Base-by-base conservation (phyloP, 2,888 invertebrate genomes). In the Diadegma fenestrale region DNA sequence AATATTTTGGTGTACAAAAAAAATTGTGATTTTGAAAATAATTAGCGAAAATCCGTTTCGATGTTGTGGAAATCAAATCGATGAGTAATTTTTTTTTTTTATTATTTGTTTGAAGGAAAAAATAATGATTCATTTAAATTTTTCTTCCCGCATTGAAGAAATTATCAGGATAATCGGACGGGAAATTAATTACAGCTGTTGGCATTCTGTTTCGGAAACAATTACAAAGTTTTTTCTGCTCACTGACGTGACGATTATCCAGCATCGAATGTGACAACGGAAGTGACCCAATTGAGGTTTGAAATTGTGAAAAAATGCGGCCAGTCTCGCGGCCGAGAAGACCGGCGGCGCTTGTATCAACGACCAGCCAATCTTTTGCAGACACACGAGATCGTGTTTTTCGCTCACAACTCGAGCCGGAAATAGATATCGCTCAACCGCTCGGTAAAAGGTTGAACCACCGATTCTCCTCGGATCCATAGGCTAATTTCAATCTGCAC, bases 301-400 rank as follows among this genome's bases (percentile, higher is more conserved):
- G 89, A 92, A 92, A 92, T 88, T 90, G 89, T 87, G 89, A 91
- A 89, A 92, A 92, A 93, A 93, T 92, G 93, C 93, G 93, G 93
- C 90, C 93, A 92, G 90, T 85, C 91, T 89, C 88, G 89, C 89
- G 88, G 88, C 88, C 86, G 85, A 76, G 71, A 88, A 66, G 48
- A 41, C 64, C 51, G 33, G 73, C 79, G 82, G 72, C 78, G 80
- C 84, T 68, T 75, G 14, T 43, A 75, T 61, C 73, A 43, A 66
- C 71, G 69, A 90, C 90, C 89, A 91, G 91, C 92, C 92, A 92
- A 92, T 92, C 91, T 86, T 87, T 88, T 89, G 89, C 89, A 88
- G 89, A 71, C 76, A 45, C 82, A 51, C 54, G 37, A 19, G 80
- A 78, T 80, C 79, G 63, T 63, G 64, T 75, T 48, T 81, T 66